Base-by-base conservation (phyloP, 37 sponge, comb jelly and placozoan species). In the Ianthella basta region DNA sequence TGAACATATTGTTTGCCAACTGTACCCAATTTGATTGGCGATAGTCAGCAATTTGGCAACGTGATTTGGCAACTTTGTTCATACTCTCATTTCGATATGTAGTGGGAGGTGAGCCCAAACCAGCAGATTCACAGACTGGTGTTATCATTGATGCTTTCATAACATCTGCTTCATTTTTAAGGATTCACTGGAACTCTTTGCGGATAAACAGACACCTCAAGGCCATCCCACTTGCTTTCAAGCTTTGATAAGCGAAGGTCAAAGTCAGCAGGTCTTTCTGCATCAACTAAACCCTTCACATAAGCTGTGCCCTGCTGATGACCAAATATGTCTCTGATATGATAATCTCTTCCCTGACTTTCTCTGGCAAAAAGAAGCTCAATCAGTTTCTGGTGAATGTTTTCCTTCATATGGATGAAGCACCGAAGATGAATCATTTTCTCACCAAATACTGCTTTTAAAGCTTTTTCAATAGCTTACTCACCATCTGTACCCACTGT, bases 141-240 rank as follows among this genome's bases (percentile, higher is more conserved):
- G 72, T 37, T 29, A 70, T 70, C 72, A 70, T 70, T 19, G 72
- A 70, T 70, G 32, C 72, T 27, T 70, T 70, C 72, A 70, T 70
- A 19, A 29, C 33, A 2, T 34, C 30, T 21, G 30, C 72, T 70
- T 70, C 72, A 70, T 70, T 70, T 70, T 13, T 70, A 70, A 70
- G 72, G 36, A 70, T 70, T 32, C 72, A 70, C 5, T 24, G 65
- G 65, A 63, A 4, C 27, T 63, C 29, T 63, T 30, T 29, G 27
- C 5, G 65, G 65, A 63, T 63, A 10, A 29, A 63, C 65, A 30
- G 65, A 63, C 3, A 30, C 24, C 29, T 63, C 65, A 63, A 63
- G 65, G 24, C 8, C 27, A 63, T 63, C 65, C 65, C 65, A 63
- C 29, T 63, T 63, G 27, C 29, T 63, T 29, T 63, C 29, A 24